phyloP scores from a whole-genome alignment of 2,888 invertebrate species.

The Lycaena phlaeas region DNA sequence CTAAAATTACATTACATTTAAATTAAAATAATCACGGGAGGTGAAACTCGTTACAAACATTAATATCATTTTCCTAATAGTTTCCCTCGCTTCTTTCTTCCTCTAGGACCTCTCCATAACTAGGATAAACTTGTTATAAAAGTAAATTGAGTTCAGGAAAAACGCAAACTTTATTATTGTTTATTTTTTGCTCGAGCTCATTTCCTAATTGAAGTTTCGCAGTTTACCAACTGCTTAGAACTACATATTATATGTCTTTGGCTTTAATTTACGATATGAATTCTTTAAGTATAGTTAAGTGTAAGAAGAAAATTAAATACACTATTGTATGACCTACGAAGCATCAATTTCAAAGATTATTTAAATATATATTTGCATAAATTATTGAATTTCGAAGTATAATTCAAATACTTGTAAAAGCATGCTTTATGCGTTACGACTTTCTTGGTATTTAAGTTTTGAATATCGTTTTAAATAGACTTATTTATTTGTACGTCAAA shows the following conservation, averaged over 20 bases:
- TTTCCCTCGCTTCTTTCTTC: slow-evolving; percentile 14
- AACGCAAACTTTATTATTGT: slow-evolving; percentile 7
- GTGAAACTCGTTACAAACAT: slow-evolving; percentile 12
- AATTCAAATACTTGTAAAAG: no score
- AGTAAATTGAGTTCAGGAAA: slow-evolving; percentile 12
- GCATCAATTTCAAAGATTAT: no score
- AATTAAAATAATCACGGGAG: neutral
- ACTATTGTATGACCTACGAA: no score
- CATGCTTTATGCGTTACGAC: no score
- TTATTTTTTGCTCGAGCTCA: slow-evolving; percentile 4
- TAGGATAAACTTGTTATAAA: slow-evolving; percentile 15
- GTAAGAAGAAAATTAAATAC: no score
- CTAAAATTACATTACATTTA: no score
- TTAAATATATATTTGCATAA: no score
- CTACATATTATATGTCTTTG: neutral
- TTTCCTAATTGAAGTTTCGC: neutral
- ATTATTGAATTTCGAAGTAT: no score
- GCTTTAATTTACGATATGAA: neutral
- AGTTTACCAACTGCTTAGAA: slow-evolving; percentile 3
- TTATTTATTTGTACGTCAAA: no score
- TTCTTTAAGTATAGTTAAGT: no score
- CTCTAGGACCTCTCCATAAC: slow-evolving; percentile 10
- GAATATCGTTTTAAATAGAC: no score
- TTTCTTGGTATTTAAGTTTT: no score
- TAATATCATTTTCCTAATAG: slow-evolving; percentile 17